A percentile compares a stretch with the other conserved stretches of the same genome.
phyloP scores from a whole-genome alignment of 2,113 vertebrate genomes.

The Bubo scandiacus region DNA sequence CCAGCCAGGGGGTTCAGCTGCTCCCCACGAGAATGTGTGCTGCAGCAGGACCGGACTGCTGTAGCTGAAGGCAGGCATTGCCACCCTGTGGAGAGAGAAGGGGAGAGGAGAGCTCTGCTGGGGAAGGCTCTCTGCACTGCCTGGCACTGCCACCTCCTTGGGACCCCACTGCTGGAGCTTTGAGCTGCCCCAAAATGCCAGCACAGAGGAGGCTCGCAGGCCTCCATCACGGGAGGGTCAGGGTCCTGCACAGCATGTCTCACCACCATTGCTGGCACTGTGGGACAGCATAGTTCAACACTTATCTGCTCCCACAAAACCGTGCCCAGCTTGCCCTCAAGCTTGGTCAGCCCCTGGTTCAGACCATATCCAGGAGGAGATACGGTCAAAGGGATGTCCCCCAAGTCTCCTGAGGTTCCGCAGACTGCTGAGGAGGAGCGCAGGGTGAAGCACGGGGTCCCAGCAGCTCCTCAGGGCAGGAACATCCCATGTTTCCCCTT shows the following conservation, averaged over 20 bases:
- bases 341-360: not conserved
- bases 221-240: rapidly evolving
- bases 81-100: constrained; percentile 64
- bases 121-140: not conserved
- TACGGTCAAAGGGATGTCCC: not conserved
- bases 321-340: rapidly evolving
- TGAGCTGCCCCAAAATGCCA: not conserved
- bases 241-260: not conserved
- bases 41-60: not conserved
- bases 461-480: not conserved
- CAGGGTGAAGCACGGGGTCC: rapidly evolving
- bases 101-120: not conserved
- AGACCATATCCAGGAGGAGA: rapidly evolving
- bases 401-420: not conserved
- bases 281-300: rapidly evolving
- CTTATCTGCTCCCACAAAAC: not conserved
- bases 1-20: not conserved
- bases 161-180: not conserved
- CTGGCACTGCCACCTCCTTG: not conserved
- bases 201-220: rapidly evolving
- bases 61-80: constrained; percentile 53
- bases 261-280: rapidly evolving
- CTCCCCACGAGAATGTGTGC: not conserved
- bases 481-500: not conserved
- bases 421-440: not conserved